Conservation (phyloP, 1,140 invertebrate species). For the Nylanderia fulva region DNA sequence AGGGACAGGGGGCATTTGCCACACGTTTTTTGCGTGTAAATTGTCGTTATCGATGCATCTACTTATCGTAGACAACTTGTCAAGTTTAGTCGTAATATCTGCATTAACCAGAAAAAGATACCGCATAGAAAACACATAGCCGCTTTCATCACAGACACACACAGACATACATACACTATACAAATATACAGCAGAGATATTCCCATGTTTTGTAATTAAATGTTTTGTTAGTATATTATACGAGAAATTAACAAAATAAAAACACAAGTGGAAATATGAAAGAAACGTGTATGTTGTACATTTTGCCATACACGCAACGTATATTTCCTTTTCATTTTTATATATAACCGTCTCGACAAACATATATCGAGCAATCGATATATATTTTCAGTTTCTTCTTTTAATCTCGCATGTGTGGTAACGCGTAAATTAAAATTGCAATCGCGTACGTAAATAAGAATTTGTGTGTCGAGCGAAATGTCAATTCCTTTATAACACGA, state of each 20-base stretch:
- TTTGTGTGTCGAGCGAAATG: not conserved
- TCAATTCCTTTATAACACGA: not conserved
- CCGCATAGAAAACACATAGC: conserved; percentile 72
- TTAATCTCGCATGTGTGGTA: not conserved
- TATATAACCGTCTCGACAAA: not conserved
- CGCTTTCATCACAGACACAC: conserved; percentile 73
- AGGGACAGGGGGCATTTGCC: conserved; percentile 59
- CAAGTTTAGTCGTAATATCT: conserved; percentile 81
- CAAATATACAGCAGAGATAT: conserved; percentile 65
- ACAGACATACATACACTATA: conserved; percentile 60
- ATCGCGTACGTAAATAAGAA: not conserved
- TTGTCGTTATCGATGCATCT: conserved; percentile 80
- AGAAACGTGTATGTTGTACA: conserved; percentile 46
- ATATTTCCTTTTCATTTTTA: conserved; percentile 18
- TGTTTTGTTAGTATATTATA: conserved; percentile 84
- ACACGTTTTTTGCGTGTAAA: conserved; percentile 77
- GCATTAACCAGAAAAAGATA: conserved; percentile 74
- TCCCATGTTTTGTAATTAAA: conserved; percentile 82
- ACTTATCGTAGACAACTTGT: conserved; percentile 81
- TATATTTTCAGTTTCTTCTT: not conserved
- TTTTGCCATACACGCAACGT: not conserved
- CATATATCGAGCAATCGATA: not conserved
- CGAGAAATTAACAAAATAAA: conserved; percentile 82
- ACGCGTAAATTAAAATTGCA: conserved; percentile 29
- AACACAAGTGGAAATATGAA: conserved; percentile 76